Conservation (phyloP, 2,797 vertebrate species). For the Eospalax fontanierii region DNA sequence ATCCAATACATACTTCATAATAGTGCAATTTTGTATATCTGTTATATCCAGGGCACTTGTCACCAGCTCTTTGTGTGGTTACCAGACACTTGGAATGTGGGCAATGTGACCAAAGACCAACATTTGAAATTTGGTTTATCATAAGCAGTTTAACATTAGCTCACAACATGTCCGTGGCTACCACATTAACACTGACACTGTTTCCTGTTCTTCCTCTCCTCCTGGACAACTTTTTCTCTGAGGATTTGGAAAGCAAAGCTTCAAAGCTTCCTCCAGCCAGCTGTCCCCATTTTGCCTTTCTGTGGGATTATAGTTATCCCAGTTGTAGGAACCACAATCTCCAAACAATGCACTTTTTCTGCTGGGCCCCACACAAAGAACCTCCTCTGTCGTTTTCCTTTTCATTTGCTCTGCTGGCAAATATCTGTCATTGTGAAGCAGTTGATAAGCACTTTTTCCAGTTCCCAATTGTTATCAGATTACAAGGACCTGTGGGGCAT, state of each 20-base stretch:
- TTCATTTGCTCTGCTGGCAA: conserved; percentile 36
- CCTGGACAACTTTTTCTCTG: not conserved
- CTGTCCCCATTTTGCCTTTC: not conserved
- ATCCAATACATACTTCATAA: not conserved
- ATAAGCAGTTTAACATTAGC: not conserved
- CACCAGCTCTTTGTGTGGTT: rapidly evolving
- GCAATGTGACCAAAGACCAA: not conserved
- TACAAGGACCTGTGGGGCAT: not conserved
- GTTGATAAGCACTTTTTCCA: conserved; percentile 29
- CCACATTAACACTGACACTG: not conserved
- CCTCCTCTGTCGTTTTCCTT: not conserved
- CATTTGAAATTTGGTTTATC: not conserved
- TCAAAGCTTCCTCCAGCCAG: not conserved
- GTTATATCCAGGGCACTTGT: not conserved
- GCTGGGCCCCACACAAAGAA: not conserved
- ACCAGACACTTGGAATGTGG: not conserved
- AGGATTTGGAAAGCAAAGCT: not conserved
- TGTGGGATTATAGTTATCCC: not conserved
- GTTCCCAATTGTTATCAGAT: conserved; percentile 47
- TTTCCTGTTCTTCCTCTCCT: not conserved
- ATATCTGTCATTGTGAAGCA: conserved; percentile 52
- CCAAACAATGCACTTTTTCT: not conserved
- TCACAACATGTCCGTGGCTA: not conserved
- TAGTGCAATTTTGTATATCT: too few species aligned
- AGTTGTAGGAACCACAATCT: not conserved